These are phyloP conservation scores for Salarias fasciatus DNA, from an alignment of 2,797 vertebrate species.

Conservation along the genomic window DNA sequence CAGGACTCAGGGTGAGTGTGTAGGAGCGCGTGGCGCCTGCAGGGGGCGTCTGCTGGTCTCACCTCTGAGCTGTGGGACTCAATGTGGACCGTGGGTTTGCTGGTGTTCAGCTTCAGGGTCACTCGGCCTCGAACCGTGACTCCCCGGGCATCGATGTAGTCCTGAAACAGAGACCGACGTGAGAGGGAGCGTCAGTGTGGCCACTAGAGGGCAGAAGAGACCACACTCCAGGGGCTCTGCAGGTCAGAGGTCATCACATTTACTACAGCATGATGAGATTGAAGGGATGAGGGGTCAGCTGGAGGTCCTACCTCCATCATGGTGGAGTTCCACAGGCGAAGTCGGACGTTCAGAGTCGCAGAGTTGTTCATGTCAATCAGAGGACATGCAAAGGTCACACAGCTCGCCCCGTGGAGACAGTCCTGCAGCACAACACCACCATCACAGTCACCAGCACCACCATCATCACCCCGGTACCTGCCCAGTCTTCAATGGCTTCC, in stretches of 20 bases:
- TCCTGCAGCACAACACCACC: constrained; percentile 71
- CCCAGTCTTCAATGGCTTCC: too few relatives aligned
- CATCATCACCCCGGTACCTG: not conserved
- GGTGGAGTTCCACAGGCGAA: constrained; percentile 92
- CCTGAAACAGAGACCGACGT: constrained; percentile 62
- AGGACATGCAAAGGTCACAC: constrained; percentile 86
- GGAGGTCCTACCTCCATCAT: too few relatives aligned
- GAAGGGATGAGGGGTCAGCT: too few relatives aligned
- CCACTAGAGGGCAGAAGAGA: too few relatives aligned
- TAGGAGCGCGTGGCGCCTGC: too few relatives aligned
- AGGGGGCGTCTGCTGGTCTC: too few relatives aligned
- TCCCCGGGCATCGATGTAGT: constrained; percentile 81
- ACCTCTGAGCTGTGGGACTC: constrained; percentile 79
- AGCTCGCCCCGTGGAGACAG: constrained; percentile 82
- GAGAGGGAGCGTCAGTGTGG: too few relatives aligned
- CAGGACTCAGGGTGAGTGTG: too few relatives aligned
- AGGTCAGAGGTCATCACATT: too few relatives aligned
- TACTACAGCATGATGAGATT: too few relatives aligned
- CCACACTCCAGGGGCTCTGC: too few relatives aligned
- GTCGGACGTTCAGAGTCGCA: constrained; percentile 79
- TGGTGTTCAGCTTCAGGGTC: constrained; percentile 84
- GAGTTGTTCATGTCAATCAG: constrained; percentile 73
- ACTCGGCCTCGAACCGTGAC: constrained; percentile 81
- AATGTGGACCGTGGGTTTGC: constrained; percentile 83
- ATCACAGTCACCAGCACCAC: not conserved